Conservation (phyloP, 2,113 vertebrate genomes). For the Oncorhynchus tshawytscha region DNA sequence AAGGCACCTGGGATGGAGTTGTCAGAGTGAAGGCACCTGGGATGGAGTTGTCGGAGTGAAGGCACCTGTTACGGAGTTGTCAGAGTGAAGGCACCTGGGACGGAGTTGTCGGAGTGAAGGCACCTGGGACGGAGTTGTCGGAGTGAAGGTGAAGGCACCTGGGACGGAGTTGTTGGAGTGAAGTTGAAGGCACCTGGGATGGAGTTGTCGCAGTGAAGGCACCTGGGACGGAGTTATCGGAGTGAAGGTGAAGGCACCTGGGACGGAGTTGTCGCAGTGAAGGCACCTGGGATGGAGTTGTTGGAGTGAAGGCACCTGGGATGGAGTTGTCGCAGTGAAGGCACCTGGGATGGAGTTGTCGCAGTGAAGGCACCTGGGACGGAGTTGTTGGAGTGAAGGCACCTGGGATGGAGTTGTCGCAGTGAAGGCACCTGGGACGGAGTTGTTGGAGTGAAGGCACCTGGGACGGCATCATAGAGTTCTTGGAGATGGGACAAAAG, state of each 20-base stretch:
- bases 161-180: too few relatives aligned
- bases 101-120: constrained; percentile 86
- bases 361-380: constrained; percentile 13
- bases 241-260: constrained; percentile 71
- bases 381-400: constrained; percentile 87
- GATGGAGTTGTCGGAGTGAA: too few relatives aligned
- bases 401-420: constrained; percentile 78
- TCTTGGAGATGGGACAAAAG: too few relatives aligned
- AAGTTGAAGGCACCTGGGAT: background rate
- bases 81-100: constrained; percentile 78
- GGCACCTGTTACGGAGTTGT: constrained; percentile 74
- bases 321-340: too few relatives aligned
- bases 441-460: constrained; percentile 84
- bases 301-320: too few relatives aligned
- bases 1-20: too few relatives aligned
- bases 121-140: constrained; percentile 76
- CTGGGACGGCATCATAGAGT: constrained; percentile 10
- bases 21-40: too few relatives aligned
- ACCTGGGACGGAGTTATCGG: too few relatives aligned
- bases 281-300: too few relatives aligned
- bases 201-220: background rate
- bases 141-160: constrained; percentile 73
- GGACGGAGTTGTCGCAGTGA: constrained; percentile 80
- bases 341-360: too few relatives aligned
- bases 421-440: constrained; percentile 79